phyloP scores from a whole-genome alignment of 2,797 vertebrate genomes.

The Microctenopoma steveboyesi region DNA sequence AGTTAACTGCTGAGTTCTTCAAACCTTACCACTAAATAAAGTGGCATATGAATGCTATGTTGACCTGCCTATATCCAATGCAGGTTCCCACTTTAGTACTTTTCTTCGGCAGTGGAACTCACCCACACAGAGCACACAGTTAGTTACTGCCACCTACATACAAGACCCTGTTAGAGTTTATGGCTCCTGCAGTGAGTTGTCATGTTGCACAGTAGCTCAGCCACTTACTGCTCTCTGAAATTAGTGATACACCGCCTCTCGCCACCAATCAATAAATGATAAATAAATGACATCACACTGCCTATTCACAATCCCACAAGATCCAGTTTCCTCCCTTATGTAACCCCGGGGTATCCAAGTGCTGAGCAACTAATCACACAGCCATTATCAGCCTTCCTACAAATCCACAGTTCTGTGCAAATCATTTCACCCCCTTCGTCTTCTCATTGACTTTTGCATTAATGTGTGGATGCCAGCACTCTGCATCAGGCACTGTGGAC shows the following conservation, averaged over 20 bases:
- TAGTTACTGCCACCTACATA: constrained; percentile 57
- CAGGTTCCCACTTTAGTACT: constrained; percentile 34
- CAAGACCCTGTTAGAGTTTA: constrained; percentile 47
- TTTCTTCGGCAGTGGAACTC: constrained; percentile 36
- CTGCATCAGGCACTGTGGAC: constrained; percentile 45
- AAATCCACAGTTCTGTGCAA: constrained; percentile 54
- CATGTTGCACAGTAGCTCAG: constrained; percentile 57
- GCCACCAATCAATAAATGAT: constrained; percentile 27
- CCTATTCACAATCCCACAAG: constrained; percentile 52
- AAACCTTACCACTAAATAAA: too few relatives aligned
- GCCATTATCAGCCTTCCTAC: background rate
- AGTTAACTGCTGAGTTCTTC: too few relatives aligned
- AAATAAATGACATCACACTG: constrained; percentile 70
- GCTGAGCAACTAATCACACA: constrained; percentile 44
- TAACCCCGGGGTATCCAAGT: constrained; percentile 59
- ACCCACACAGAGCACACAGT: constrained; percentile 50
- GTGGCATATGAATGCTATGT: background rate
- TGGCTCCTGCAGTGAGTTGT: constrained; percentile 57
- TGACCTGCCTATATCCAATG: constrained; percentile 17
- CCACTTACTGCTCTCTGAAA: constrained; percentile 47
- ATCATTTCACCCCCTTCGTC: constrained; percentile 54
- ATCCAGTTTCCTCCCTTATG: constrained; percentile 67
- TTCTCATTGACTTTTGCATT: constrained; percentile 62
- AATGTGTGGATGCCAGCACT: constrained; percentile 44
- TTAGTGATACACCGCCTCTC: constrained; percentile 58